These are phyloP conservation scores for Acanthis flammea DNA, from an alignment of 2,797 vertebrate genomes.

Conservation along the genomic window DNA sequence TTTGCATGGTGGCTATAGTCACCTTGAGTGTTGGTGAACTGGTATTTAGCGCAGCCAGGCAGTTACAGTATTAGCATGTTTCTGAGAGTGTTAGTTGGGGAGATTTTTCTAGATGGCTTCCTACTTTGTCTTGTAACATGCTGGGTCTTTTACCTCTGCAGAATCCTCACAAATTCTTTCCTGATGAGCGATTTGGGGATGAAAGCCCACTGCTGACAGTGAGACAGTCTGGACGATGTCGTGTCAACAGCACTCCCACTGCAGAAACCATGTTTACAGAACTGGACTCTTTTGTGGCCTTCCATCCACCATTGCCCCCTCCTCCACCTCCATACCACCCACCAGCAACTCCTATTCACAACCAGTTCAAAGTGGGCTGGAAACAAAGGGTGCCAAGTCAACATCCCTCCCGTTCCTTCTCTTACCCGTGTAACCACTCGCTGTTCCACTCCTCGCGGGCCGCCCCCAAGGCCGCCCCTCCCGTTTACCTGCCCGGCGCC, in stretches of 20 bases:
- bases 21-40: not conserved
- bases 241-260: conserved; percentile 92
- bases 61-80: not conserved
- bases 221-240: conserved; percentile 90
- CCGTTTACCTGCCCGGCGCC: conserved; percentile 82
- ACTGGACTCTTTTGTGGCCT: conserved; percentile 91
- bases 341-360: conserved; percentile 87
- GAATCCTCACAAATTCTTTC: conserved; percentile 99
- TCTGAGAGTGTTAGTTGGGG: not conserved
- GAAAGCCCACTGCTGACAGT: conserved; percentile 95
- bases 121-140: not conserved
- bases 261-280: conserved; percentile 96
- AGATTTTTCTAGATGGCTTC: not conserved
- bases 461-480: conserved; percentile 81
- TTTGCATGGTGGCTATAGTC: not conserved
- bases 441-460: conserved; percentile 86
- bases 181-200: conserved; percentile 95
- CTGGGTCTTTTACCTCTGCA: conserved; percentile 54
- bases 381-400: conserved; percentile 89
- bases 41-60: not conserved
- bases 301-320: conserved; percentile 93
- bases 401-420: conserved; percentile 93
- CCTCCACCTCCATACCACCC: conserved; percentile 95
- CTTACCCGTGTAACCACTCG: conserved; percentile 93
- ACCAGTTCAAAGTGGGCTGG: conserved; percentile 92